These are phyloP conservation scores for Seriola dumerili DNA, from an alignment of 2,113 vertebrate genomes.

Conservation along the genomic window DNA sequence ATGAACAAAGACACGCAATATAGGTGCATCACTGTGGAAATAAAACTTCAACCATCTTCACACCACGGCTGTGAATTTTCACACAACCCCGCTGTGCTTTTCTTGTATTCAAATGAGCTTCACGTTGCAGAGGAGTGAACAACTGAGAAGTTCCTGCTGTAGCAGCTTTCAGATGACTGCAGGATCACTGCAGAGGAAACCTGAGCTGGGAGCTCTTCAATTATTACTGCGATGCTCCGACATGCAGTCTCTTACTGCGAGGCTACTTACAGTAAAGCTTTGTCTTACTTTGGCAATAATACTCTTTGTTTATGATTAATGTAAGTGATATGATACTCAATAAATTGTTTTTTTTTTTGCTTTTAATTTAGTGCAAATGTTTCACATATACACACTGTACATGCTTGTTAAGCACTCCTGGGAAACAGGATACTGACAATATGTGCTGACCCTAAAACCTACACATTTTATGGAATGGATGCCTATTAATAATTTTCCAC, in stretches of 20 bases:
- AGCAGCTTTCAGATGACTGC: not conserved
- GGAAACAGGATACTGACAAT: too few species aligned
- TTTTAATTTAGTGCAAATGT: too few species aligned
- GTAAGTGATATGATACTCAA: too few species aligned
- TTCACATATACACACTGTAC: too few species aligned
- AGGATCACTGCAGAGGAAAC: not conserved
- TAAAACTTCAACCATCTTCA: slow-evolving; percentile 43
- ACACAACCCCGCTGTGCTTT: slow-evolving; percentile 39
- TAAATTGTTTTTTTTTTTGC: too few species aligned
- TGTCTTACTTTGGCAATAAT: too few species aligned
- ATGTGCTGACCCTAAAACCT: too few species aligned
- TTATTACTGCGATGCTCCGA: not conserved
- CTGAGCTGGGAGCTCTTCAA: not conserved
- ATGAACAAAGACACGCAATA: not conserved
- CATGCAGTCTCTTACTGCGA: too few species aligned
- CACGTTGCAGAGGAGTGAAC: not conserved
- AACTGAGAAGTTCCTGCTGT: not conserved
- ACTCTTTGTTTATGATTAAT: too few species aligned
- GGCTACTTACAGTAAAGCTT: too few species aligned
- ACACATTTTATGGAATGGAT: not conserved
- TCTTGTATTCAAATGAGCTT: slow-evolving; percentile 44
- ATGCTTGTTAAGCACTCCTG: too few species aligned
- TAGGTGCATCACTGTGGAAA: slow-evolving; percentile 13
- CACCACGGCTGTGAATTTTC: slow-evolving; percentile 60
- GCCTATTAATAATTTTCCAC: not conserved